Evolutionary conservation across 2,888 invertebrate genomes (phyloP), one percentile per base, ranked within the genome.

Genomic region (Diaperis boleti): DNA sequence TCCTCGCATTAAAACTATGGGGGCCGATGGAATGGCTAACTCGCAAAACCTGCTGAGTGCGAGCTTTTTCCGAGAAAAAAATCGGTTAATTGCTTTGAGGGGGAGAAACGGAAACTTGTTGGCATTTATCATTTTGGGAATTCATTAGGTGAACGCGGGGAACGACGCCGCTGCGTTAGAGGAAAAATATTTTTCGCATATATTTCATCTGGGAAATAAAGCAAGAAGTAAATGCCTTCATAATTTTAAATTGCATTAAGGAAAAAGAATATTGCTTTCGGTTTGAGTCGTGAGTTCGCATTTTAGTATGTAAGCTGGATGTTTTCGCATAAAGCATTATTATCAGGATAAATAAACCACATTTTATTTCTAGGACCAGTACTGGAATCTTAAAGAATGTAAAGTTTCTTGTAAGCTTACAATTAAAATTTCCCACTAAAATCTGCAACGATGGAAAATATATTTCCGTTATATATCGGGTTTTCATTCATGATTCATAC

Each of bases 1-100:
- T 69, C 72, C 69, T 72, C 63, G 71, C 74, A 76, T 74, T 77
- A 75, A 74, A 74, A 75, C 72, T 71, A 73, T 68, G 61, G 61
- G 64, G 35, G 49, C 50, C 47, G 15, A n/a, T 17, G 14, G 22
- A 26, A 62, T 41, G 20, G 20, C 20, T 15, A 13, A 47, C 47
- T 26, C 20, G 56, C 44, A 42, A 64, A 62, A 64, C 66, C 45
- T 64, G 61, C 47, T 59, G 62, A 64, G 47, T 7, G 22, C 55
- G 57, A 50, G 54, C 49, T 63, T 67, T 61, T 50, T 11, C 41
- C 17, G 20, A n/a, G 31, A 39, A 26, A 45, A 37, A 57, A 57
- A 54, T 17, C 10, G 14, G 26, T 37, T 22, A 45, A 45, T 45
- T 45, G 45, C 45, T 15, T 37, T 13, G 45, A 26, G 11, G 11